Conservation (phyloP, 2,888 invertebrate species). For the Kryphioiulus occultus region DNA sequence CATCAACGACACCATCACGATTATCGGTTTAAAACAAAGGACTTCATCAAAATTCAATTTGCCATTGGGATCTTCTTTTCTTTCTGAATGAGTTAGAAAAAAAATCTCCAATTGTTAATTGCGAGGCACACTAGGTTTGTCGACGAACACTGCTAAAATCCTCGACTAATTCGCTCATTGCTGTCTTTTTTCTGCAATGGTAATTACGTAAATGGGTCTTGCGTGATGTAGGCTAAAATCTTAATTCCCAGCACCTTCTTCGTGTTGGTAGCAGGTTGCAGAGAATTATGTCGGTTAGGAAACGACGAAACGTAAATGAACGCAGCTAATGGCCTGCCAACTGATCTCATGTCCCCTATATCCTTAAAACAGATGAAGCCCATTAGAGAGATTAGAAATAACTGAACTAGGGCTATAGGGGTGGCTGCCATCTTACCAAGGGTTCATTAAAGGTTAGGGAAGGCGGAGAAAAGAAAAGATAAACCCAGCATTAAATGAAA, state of each 20-base stretch:
- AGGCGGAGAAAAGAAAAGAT: neutral
- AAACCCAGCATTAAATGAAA: neutral
- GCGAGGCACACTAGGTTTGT: neutral
- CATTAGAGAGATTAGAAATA: slow-evolving; percentile 35
- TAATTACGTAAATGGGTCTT: slow-evolving; percentile 20
- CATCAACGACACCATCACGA: neutral
- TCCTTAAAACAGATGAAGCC: slow-evolving; percentile 35
- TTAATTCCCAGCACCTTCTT: slow-evolving; percentile 21
- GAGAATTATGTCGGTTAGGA: slow-evolving; percentile 31
- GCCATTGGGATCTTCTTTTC: neutral
- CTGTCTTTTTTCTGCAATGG: neutral
- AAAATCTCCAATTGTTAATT: neutral
- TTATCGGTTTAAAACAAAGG: neutral
- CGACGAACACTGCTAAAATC: neutral
- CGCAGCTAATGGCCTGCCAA: slow-evolving; percentile 28
- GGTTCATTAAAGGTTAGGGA: slow-evolving; percentile 26
- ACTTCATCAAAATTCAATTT: neutral
- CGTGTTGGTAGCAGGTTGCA: slow-evolving; percentile 19
- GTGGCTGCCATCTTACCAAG: slow-evolving; percentile 4
- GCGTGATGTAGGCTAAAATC: slow-evolving; percentile 25
- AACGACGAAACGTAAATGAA: slow-evolving; percentile 35
- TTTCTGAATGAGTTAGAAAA: neutral
- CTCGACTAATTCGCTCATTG: slow-evolving; percentile 30
- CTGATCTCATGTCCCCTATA: slow-evolving; percentile 26
- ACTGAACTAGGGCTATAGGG: slow-evolving; percentile 11